Evolutionary conservation across 2,113 vertebrate species (phyloP).

Genomic region (Vimba vimba): DNA sequence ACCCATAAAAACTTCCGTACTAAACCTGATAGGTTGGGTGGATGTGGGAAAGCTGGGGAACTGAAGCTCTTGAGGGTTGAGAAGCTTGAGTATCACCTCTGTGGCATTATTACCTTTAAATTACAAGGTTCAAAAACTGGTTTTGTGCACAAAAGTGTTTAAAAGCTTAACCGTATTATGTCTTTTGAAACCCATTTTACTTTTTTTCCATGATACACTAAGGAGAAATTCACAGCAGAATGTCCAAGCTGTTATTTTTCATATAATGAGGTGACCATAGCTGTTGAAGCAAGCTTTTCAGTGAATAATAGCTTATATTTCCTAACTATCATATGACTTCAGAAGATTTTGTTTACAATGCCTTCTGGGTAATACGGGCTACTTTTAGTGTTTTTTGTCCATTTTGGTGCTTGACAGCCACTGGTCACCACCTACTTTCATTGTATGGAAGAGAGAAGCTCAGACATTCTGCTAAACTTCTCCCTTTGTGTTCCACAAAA

Average conservation of each 20-base stretch:
- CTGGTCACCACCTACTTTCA: not conserved
- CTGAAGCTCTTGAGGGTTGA: not conserved
- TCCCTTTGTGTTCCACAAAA: not conserved
- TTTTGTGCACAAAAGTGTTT: not conserved
- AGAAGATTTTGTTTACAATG: not conserved
- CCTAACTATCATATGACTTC: not conserved
- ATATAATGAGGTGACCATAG: not conserved
- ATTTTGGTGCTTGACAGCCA: not conserved
- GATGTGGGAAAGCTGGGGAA: conserved; percentile 15
- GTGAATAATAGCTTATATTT: not conserved
- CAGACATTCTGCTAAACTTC: not conserved
- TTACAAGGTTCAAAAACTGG: not conserved
- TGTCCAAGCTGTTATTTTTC: not conserved
- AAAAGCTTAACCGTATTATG: not conserved
- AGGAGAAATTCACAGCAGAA: not conserved
- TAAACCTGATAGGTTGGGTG: conserved; percentile 65
- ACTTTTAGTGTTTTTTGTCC: not conserved
- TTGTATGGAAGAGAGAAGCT: not conserved
- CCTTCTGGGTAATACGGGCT: not conserved
- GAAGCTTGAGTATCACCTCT: not conserved
- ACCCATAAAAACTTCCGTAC: conserved; percentile 67
- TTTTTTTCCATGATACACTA: not conserved
- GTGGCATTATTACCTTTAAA: not conserved
- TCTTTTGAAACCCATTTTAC: not conserved
- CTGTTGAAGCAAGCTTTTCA: not conserved